Evolutionary conservation across 2,888 invertebrate genomes (phyloP).

Genomic region (Ophion slaviceki): DNA sequence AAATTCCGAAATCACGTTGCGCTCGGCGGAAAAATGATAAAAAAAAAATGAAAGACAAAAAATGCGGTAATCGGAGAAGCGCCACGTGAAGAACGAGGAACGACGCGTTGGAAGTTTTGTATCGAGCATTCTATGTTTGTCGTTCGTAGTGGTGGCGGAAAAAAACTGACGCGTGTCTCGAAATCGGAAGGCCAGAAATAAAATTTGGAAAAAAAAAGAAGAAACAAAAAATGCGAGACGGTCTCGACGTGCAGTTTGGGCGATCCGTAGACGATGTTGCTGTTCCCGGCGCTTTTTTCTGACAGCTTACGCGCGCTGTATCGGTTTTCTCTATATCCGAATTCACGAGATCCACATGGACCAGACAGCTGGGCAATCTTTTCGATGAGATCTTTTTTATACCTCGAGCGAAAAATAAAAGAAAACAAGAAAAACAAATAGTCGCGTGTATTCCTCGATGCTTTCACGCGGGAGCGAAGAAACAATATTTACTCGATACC

Average conservation of each 20-base stretch:
- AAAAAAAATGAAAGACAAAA: slow-evolving; percentile 17
- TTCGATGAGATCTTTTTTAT: slow-evolving; percentile 30
- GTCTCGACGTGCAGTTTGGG: background rate
- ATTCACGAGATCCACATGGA: slow-evolving; percentile 29
- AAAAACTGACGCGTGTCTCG: slow-evolving; percentile 57
- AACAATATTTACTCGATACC: slow-evolving; percentile 31
- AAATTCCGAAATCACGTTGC: slow-evolving; percentile 43
- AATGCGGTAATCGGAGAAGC: slow-evolving; percentile 53
- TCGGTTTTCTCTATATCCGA: slow-evolving; percentile 14
- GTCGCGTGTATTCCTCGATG: background rate
- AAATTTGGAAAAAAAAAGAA: slow-evolving; percentile 18
- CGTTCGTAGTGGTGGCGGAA: slow-evolving; percentile 14
- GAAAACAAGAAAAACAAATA: background rate
- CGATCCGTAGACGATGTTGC: slow-evolving; percentile 21
- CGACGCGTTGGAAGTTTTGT: slow-evolving; percentile 13
- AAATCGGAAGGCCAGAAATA: slow-evolving; percentile 61
- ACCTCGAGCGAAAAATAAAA: background rate
- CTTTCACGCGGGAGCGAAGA: background rate
- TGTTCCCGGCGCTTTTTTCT: slow-evolving; percentile 2
- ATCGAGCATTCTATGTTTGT: slow-evolving; percentile 6
- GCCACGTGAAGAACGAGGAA: slow-evolving; percentile 31
- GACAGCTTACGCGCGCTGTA: slow-evolving; percentile 5
- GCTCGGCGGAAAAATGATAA: slow-evolving; percentile 15
- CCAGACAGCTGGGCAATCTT: slow-evolving; percentile 52
- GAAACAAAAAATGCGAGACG: background rate